Evolutionary conservation across 2,797 vertebrate species (phyloP), one percentile per base, ranked within the genome.

Genomic region (Mareca penelope): DNA sequence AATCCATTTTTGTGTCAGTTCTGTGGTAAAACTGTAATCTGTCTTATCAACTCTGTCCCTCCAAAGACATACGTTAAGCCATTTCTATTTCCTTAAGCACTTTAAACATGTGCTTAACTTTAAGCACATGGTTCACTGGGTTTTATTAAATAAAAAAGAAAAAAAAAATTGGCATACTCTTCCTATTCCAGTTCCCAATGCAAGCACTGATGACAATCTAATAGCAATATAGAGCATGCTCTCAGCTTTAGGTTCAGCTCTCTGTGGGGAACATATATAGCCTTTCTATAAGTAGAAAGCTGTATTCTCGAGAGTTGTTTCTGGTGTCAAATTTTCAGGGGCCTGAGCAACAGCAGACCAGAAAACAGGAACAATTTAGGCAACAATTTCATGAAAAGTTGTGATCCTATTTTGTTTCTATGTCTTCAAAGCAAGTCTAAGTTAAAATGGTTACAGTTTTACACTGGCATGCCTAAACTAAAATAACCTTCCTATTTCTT

Each of bases 61-160:
- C 78, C 35, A 3, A 69, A 76, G 80, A 18, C n/a, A 28, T 75
- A 75, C 6, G 0, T 82, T 80, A 23, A 94, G 61, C 82, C 67
- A 63, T 73, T 22, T 76, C 59, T 61, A 2, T 33, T 83, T 93
- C 89, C 76, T 28, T 40, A 48, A 89, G 69, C 72, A 24, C 65
- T 84, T 67, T 35, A 52, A 93, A 80, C 79, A 80, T 21, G 24
- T 81, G 87, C 80, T 92, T 93, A 89, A 94, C 84, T 88, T 86
- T n/a, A 73, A 91, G 95, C 93, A 95, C 87, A 81, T 92, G 92
- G 39, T 72, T 93, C 52, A 10, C 87, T 92, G 79, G 73, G 35
- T 42, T 93, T 72, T 88, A 92, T 92, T 81, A 85, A 88, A 89
- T 76, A 42, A 80, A 24, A 64, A 71, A 52, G 33, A n/a, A n/a